Evolutionary conservation across 2,888 invertebrate genomes (phyloP).

Genomic region (Drosophila subsilvestris): DNA sequence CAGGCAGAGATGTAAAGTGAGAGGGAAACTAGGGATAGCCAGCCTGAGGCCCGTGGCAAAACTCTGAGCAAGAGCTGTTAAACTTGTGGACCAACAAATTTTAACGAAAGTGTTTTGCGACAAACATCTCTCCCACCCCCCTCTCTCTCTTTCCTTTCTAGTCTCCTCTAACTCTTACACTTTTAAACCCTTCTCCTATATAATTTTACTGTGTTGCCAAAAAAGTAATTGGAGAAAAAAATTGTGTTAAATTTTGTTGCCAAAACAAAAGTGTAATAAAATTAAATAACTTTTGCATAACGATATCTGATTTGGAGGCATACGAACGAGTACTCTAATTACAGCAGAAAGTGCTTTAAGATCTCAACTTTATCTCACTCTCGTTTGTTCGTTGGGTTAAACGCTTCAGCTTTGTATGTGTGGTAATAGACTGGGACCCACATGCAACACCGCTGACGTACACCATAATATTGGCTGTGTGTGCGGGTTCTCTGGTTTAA

Average conservation of each 20-base stretch:
- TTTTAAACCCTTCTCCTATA: not conserved
- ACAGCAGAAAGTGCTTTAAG: too few species aligned
- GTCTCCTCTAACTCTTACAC: not conserved
- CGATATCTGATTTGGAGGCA: not conserved
- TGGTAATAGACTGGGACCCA: not conserved
- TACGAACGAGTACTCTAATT: not conserved
- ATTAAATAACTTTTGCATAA: not conserved
- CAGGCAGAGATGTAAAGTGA: too few species aligned
- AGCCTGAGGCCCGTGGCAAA: slow-evolving; percentile 4
- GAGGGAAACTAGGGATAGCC: not conserved
- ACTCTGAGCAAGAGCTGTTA: slow-evolving; percentile 5
- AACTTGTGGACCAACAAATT: slow-evolving; percentile 43
- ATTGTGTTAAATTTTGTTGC: not conserved
- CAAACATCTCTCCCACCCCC: slow-evolving; percentile 25
- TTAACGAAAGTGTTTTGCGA: slow-evolving; percentile 54
- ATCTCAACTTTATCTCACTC: not conserved
- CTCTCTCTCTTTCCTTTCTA: not conserved
- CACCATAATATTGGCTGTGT: not conserved
- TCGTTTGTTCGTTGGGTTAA: not conserved
- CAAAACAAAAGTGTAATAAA: slow-evolving; percentile 23
- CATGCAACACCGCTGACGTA: too few species aligned
- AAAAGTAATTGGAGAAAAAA: not conserved
- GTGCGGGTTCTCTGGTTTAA: not conserved
- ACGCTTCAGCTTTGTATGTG: slow-evolving; percentile 9
- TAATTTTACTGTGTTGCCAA: not conserved